A percentile compares a stretch with the other conserved stretches of the same genome.
Evolutionary conservation across 2,113 vertebrate genomes (phyloP).

Genomic region (Neotoma lepida): DNA sequence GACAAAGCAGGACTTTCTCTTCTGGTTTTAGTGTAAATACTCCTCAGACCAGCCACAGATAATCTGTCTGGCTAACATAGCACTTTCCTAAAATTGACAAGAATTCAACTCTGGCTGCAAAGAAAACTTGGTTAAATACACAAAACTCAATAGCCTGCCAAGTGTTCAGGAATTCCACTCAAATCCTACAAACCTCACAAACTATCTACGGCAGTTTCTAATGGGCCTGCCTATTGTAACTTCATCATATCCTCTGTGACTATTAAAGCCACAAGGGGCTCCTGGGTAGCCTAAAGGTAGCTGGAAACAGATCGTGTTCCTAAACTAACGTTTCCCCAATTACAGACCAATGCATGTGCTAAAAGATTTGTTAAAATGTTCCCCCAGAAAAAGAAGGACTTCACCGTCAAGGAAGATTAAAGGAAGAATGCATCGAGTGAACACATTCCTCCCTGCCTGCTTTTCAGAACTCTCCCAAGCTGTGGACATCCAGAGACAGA

Average conservation of each 20-base stretch:
- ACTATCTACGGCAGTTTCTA: background rate
- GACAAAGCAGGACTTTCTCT: background rate
- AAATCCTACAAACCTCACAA: background rate
- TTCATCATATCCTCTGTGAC: background rate
- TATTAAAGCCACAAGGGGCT: background rate
- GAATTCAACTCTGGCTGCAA: background rate
- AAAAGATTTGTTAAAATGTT: background rate
- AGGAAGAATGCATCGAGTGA: background rate
- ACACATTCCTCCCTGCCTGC: background rate
- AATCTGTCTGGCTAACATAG: slow-evolving; percentile 7
- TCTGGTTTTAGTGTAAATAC: slow-evolving; percentile 43
- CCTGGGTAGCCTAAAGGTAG: background rate
- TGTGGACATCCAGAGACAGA: background rate
- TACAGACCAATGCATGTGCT: background rate
- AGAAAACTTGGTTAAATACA: slow-evolving; percentile 34
- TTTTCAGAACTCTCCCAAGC: background rate
- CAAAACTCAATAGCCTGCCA: slow-evolving; percentile 9
- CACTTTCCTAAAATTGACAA: background rate
- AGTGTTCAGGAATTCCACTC: slow-evolving; percentile 18
- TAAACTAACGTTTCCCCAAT: slow-evolving; percentile 16
- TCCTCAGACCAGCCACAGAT: background rate
- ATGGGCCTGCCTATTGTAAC: background rate
- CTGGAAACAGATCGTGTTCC: background rate
- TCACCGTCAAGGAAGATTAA: background rate
- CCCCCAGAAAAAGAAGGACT: background rate